These are phyloP conservation scores for Rhagoletis pomonella DNA, from an alignment of 1,140 invertebrate species.

Conservation along the genomic window DNA sequence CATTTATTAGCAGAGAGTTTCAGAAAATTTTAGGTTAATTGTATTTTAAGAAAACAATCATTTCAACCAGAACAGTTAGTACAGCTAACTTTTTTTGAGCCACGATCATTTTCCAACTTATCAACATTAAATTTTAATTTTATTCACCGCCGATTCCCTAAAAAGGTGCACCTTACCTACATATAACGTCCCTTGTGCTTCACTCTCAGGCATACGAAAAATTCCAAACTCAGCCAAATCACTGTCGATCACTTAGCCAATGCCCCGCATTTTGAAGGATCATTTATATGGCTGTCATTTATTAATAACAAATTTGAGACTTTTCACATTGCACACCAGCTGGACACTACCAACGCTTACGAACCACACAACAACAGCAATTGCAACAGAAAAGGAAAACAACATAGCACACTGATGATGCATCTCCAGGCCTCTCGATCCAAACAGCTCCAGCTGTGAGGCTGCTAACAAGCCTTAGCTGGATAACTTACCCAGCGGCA, in stretches of 20 bases:
- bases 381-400: neutral
- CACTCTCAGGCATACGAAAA: neutral
- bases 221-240: conserved; percentile 14
- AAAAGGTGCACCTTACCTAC: neutral
- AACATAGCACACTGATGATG: neutral
- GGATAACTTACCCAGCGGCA: neutral
- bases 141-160: too few relatives aligned
- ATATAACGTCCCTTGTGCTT: neutral
- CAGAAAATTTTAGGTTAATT: too few relatives aligned
- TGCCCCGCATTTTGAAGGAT: conserved; percentile 44
- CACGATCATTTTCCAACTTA: too few relatives aligned
- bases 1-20: too few relatives aligned
- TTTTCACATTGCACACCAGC: conserved; percentile 22
- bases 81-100: too few relatives aligned
- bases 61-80: too few relatives aligned
- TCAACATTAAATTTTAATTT: too few relatives aligned
- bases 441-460: conserved; percentile 50
- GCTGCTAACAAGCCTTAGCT: conserved; percentile 43
- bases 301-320: conserved; percentile 51
- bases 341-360: neutral
- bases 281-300: conserved; percentile 47
- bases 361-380: neutral
- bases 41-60: too few relatives aligned
- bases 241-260: conserved; percentile 38
- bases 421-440: conserved; percentile 16